phyloP scores from a whole-genome alignment of 2,113 vertebrate genomes.

The Hippocampus barbouri region DNA sequence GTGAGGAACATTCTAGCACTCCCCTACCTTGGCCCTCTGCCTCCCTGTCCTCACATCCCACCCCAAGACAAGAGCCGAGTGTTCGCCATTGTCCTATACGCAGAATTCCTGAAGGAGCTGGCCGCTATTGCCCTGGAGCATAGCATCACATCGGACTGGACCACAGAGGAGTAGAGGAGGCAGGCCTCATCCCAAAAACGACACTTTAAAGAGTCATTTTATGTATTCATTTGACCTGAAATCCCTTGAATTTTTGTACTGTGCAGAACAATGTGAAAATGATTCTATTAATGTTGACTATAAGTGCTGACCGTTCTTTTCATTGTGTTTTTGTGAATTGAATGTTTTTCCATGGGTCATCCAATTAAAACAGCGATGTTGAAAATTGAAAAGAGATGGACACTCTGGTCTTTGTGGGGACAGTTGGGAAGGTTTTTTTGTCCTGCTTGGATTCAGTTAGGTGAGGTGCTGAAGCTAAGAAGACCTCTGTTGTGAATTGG shows the following conservation, averaged over 20 bases:
- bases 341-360: neutral
- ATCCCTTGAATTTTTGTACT: neutral
- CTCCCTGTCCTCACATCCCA: constrained; percentile 73
- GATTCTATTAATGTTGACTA: neutral
- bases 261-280: neutral
- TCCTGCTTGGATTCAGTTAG: too few relatives aligned
- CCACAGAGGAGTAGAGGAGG: constrained; percentile 16
- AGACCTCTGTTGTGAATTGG: too few relatives aligned
- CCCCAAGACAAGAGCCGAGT: constrained; percentile 75
- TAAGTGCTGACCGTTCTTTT: neutral
- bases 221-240: neutral
- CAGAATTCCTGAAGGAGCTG: constrained; percentile 93
- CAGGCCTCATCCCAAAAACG: neutral
- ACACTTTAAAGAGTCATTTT: neutral
- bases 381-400: neutral
- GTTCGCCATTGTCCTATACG: constrained; percentile 84
- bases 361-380: neutral
- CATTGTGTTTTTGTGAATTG: neutral
- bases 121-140: constrained; percentile 80
- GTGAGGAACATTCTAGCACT: constrained; percentile 52
- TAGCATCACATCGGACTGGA: constrained; percentile 43
- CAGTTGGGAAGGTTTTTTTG: neutral
- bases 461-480: too few relatives aligned
- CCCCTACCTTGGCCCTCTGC: constrained; percentile 59
- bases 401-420: neutral